Evolutionary conservation across 2,888 invertebrate genomes (phyloP).

Genomic region (Nephrotoma flavescens): DNA sequence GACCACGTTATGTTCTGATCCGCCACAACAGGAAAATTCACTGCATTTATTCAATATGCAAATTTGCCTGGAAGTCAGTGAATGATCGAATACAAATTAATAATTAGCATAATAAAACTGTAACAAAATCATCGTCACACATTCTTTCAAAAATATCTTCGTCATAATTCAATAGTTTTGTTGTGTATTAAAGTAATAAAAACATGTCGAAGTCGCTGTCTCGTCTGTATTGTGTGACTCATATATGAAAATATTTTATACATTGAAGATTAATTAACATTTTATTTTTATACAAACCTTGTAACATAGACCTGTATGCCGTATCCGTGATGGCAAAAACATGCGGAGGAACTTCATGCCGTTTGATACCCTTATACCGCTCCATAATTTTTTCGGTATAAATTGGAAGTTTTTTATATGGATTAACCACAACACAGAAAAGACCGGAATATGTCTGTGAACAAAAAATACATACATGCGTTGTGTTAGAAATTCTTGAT

Average conservation of each 20-base stretch:
- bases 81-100: neutral
- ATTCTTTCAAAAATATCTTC: neutral
- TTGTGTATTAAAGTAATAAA: neutral
- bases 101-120: neutral
- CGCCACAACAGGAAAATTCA: neutral
- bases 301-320: constrained; percentile 98
- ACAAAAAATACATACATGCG: constrained; percentile 15
- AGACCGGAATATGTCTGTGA: constrained; percentile 98
- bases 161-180: neutral
- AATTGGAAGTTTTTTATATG: constrained; percentile 96
- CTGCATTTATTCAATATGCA: neutral
- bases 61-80: neutral
- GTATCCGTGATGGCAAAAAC: constrained; percentile 99
- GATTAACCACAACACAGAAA: constrained; percentile 99
- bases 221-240: neutral
- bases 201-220: neutral
- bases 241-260: neutral
- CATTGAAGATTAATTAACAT: neutral
- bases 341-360: constrained; percentile 98
- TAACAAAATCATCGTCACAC: neutral
- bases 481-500: constrained; percentile 4
- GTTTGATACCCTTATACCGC: constrained; percentile 97
- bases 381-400: constrained; percentile 99
- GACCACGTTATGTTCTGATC: no score
- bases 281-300: constrained; percentile 49